Conservation (phyloP, 2,888 invertebrate genomes). For the Chymomyza caudatula region DNA sequence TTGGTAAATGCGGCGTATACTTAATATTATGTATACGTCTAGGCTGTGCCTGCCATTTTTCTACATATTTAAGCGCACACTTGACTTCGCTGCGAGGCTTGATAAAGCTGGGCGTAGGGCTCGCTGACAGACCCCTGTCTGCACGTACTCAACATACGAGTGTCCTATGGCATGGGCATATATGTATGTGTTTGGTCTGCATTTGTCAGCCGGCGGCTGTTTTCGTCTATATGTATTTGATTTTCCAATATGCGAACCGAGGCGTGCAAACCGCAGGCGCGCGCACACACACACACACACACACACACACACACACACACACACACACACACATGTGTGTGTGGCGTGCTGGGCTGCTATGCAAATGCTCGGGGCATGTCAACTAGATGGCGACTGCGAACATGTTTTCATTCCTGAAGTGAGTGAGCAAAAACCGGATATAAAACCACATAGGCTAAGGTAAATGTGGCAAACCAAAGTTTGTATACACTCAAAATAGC, state of each 20-base stretch:
- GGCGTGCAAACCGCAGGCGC: conserved; percentile 14
- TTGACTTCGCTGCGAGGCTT: neutral
- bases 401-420: neutral
- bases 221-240: conserved; percentile 28
- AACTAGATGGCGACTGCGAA: conserved; percentile 18
- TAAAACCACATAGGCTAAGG: neutral
- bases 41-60: conserved; percentile 1
- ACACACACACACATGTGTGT: conserved; percentile 5
- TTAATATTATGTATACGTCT: neutral
- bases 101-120: conserved; percentile 22
- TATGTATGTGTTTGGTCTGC: neutral
- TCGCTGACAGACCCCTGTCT: conserved; percentile 30
- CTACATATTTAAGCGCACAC: conserved; percentile 2
- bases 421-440: neutral
- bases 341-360: conserved; percentile 37
- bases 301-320: neutral
- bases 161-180: too few relatives aligned
- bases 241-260: conserved; percentile 34
- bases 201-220: neutral
- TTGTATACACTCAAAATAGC: neutral
- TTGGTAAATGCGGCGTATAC: conserved; percentile 10
- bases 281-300: neutral
- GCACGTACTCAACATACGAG: conserved; percentile 26
- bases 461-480: neutral
- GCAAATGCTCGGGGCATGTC: conserved; percentile 16